Base-by-base conservation (phyloP, 1,140 invertebrate genomes). In the Halictus rubicundus region DNA sequence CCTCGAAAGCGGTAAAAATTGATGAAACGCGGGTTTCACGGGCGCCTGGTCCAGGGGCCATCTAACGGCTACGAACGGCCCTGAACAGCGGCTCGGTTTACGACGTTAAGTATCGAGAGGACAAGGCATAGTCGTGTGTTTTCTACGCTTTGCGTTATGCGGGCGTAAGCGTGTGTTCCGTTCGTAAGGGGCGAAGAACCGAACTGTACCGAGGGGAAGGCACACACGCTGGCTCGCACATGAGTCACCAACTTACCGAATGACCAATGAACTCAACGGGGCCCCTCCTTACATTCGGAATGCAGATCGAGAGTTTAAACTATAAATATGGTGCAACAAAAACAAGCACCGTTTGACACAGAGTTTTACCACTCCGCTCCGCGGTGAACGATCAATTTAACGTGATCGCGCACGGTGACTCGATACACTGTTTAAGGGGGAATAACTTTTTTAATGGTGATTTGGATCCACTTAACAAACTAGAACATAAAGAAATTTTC, bases 231-330 rank as follows among this genome's bases (percentile, higher is more conserved):
- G 74, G 74, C 83, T 83, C 77, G 83, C 78, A 82, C 79, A 81
- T 91, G 90, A 91, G 83, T 92, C 89, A 92, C 87, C 86, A 88
- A 89, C 87, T 91, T 77, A 84, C 82, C 85, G 87, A 91, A 90
- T 90, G 90, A 91, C 90, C 90, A 89, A 89, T 90, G 83, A 90
- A 90, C 89, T 88, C 86, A 89, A 87, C 86, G 87, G 57, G 39
- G 66, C 46, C 80, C 80, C 84, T 85, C 83, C 49, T 77, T 73
- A 75, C 81, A 70, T 85, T 83, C 85, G 79, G 79, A 89, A 89
- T 88, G 84, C 84, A 86, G 52, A 23, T 52, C 46, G 61, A 77
- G 81, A 57, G 16, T 52, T 52, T 71, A 6, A n/a, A 16, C 25
- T 39, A 39, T 12, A 21, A 19, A 27, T 37, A 9, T 9, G 54